Evolutionary conservation across 2,888 invertebrate genomes (phyloP).

Genomic region (Caenorhabditis becei): DNA sequence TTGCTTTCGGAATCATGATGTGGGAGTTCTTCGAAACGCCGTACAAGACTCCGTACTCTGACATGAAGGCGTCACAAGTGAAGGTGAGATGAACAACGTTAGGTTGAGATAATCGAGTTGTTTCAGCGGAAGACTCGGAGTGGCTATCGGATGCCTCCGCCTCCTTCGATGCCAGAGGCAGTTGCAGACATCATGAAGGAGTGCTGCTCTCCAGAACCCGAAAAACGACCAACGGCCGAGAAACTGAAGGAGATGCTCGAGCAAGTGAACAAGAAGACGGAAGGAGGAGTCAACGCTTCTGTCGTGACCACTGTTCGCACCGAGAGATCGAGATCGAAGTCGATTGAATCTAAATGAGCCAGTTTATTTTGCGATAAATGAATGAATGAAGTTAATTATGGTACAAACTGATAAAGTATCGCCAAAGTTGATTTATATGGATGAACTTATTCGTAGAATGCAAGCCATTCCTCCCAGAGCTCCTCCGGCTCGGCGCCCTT

Average conservation of each 20-base stretch:
- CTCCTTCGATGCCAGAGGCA: slow-evolving; percentile 68
- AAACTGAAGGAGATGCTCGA: slow-evolving; percentile 68
- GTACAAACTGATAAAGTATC: too few relatives aligned
- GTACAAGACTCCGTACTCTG: slow-evolving; percentile 72
- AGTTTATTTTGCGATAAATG: neutral
- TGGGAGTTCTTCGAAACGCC: slow-evolving; percentile 77
- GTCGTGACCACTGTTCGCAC: neutral
- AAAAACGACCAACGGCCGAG: slow-evolving; percentile 67
- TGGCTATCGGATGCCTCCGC: slow-evolving; percentile 74
- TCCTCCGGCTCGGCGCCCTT: slow-evolving; percentile 63
- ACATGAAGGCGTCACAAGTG: slow-evolving; percentile 72
- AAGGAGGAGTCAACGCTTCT: slow-evolving; percentile 3
- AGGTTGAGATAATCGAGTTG: neutral
- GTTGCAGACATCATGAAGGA: slow-evolving; percentile 65
- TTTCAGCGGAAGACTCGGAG: slow-evolving; percentile 69
- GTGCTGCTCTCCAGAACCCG: slow-evolving; percentile 71
- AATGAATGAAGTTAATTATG: too few relatives aligned
- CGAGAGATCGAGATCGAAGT: neutral
- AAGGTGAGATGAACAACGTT: slow-evolving; percentile 67
- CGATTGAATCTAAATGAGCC: neutral
- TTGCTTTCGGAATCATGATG: slow-evolving; percentile 75
- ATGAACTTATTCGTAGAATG: neutral
- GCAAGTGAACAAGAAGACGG: slow-evolving; percentile 54
- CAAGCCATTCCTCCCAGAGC: slow-evolving; percentile 61
- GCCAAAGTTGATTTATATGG: neutral